These are phyloP conservation scores for Enteromius paludinosus DNA, from an alignment of 2,797 vertebrate genomes.

Conservation along the genomic window DNA sequence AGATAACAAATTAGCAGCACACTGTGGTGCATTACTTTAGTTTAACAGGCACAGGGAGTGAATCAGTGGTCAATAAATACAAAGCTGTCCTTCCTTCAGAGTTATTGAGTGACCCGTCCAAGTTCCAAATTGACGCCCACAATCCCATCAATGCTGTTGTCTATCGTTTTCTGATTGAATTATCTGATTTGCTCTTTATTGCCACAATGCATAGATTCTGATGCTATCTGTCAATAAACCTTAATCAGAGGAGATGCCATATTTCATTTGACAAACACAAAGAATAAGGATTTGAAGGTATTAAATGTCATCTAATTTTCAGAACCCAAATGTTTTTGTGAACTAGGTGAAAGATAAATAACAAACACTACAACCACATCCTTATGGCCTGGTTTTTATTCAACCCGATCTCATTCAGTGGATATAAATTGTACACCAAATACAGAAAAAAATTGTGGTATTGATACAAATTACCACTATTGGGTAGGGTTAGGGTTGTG, in stretches of 20 bases:
- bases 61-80: conserved; percentile 1
- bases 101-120: conserved; percentile 19
- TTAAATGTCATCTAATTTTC: neutral
- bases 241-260: neutral
- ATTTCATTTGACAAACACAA: neutral
- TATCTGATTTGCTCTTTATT: neutral
- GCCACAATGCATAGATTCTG: neutral
- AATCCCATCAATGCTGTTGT: conserved; percentile 12
- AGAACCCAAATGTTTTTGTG: neutral
- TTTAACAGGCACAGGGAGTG: neutral
- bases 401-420: too few relatives aligned
- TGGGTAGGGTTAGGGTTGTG: too few relatives aligned
- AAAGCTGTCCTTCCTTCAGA: conserved; percentile 3
- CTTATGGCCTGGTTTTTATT: neutral
- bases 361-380: neutral
- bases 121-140: neutral
- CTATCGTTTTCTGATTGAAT: neutral
- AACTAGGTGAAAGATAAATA: neutral
- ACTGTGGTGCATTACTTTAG: neutral
- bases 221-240: neutral
- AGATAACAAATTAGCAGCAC: neutral
- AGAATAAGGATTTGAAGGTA: neutral
- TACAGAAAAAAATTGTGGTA: too few relatives aligned
- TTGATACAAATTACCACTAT: too few relatives aligned
- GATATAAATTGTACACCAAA: too few relatives aligned